Evolutionary conservation across 2,113 vertebrate species (phyloP).

Genomic region (Synodontis membranacea): DNA sequence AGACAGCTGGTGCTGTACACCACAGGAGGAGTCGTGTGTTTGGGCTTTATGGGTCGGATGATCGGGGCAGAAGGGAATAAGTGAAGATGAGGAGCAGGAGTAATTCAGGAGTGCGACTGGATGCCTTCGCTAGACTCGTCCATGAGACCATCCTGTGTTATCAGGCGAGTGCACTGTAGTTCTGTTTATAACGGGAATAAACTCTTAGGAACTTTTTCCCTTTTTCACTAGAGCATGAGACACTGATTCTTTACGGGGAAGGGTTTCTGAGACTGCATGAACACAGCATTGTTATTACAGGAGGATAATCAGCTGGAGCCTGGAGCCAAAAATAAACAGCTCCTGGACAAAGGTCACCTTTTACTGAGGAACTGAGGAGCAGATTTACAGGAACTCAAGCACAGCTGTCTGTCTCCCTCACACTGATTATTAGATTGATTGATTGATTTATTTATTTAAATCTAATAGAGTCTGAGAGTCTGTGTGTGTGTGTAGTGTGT

Average conservation of each 20-base stretch:
- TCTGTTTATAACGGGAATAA: neutral
- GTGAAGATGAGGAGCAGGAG: conserved; percentile 89
- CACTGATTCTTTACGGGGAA: neutral
- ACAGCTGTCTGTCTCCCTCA: neutral
- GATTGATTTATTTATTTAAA: too few relatives aligned
- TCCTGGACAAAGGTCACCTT: conserved; percentile 67
- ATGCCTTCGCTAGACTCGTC: conserved; percentile 87
- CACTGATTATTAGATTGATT: too few relatives aligned
- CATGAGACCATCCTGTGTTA: conserved; percentile 91
- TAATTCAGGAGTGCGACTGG: conserved; percentile 92
- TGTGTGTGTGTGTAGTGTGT: too few relatives aligned
- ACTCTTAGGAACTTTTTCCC: conserved; percentile 22
- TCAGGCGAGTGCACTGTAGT: conserved; percentile 77
- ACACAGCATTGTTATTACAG: neutral
- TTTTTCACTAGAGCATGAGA: neutral
- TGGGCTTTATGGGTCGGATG: neutral
- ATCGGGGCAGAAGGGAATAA: neutral
- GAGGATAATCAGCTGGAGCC: neutral
- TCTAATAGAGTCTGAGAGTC: too few relatives aligned
- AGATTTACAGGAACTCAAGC: conserved; percentile 59
- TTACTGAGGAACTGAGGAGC: conserved; percentile 47
- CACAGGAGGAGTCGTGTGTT: fast-evolving
- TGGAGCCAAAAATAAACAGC: conserved; percentile 62
- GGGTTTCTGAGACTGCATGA: neutral
- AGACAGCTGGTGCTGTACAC: too few relatives aligned